These are phyloP conservation scores for Catharus fuscescens DNA, from an alignment of 2,113 vertebrate genomes.

Conservation along the genomic window DNA sequence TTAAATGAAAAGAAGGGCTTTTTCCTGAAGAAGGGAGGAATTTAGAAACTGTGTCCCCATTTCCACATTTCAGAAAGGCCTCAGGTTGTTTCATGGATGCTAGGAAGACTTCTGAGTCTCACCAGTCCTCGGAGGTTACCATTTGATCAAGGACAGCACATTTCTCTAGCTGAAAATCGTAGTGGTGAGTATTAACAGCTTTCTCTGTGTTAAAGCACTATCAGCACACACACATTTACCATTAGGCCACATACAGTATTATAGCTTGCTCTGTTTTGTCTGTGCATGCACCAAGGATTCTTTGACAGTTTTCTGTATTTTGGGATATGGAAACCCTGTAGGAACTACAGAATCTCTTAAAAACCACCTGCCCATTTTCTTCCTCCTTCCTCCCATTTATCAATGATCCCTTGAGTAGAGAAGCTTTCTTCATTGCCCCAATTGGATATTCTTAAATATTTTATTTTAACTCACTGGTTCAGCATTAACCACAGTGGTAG, in stretches of 20 bases:
- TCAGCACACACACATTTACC: neutral
- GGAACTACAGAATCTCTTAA: neutral
- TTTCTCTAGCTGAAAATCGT: neutral
- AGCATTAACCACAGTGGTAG: neutral
- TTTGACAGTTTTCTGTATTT: neutral
- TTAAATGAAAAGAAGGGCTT: neutral
- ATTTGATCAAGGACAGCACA: neutral
- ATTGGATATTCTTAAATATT: neutral
- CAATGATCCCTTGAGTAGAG: neutral
- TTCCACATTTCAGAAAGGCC: neutral
- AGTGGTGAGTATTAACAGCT: neutral
- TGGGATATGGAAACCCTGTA: neutral
- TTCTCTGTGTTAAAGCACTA: neutral
- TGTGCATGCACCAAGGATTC: neutral
- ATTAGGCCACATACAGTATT: neutral
- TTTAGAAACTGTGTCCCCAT: neutral
- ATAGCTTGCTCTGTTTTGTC: neutral
- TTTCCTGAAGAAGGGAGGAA: neutral
- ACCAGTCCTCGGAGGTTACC: neutral
- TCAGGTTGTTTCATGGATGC: neutral
- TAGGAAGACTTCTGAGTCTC: neutral
- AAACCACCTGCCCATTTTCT: neutral
- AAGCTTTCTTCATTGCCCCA: neutral
- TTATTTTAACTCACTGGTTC: neutral
- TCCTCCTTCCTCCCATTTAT: neutral